Evolutionary conservation across 2,888 invertebrate genomes (phyloP).

Genomic region (Hyppa rectilinea): DNA sequence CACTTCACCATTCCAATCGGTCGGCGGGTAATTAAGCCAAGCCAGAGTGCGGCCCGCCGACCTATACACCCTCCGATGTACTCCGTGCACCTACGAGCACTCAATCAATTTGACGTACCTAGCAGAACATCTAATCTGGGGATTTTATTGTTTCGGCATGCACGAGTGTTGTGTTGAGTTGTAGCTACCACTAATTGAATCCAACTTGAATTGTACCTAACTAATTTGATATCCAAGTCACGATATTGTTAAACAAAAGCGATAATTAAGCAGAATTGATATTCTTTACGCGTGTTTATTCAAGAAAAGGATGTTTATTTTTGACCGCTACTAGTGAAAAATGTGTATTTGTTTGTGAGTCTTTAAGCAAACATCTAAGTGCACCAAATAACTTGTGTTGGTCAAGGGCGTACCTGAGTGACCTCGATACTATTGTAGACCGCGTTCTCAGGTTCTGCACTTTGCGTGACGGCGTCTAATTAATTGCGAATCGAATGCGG

Average conservation of each 20-base stretch:
- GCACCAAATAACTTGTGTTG: slow-evolving; percentile 79
- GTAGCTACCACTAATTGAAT: slow-evolving; percentile 22
- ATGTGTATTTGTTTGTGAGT: slow-evolving; percentile 36
- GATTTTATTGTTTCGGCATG: slow-evolving; percentile 43
- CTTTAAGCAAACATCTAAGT: slow-evolving; percentile 75
- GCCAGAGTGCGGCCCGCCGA: slow-evolving; percentile 76
- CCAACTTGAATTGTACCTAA: slow-evolving; percentile 21
- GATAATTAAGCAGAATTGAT: slow-evolving; percentile 59
- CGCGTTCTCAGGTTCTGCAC: slow-evolving; percentile 74
- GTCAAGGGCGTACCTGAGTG: slow-evolving; percentile 80
- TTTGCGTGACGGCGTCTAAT: slow-evolving; percentile 78
- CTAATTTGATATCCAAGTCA: slow-evolving; percentile 41
- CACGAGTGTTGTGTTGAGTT: slow-evolving; percentile 22
- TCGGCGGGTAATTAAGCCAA: slow-evolving; percentile 84
- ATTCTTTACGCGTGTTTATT: slow-evolving; percentile 61
- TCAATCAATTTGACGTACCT: slow-evolving; percentile 60
- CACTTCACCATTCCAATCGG: slow-evolving; percentile 89
- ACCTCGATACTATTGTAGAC: slow-evolving; percentile 79
- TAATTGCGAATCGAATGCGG: slow-evolving; percentile 64
- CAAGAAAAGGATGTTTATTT: slow-evolving; percentile 55
- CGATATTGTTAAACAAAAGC: slow-evolving; percentile 47
- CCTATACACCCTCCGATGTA: slow-evolving; percentile 73
- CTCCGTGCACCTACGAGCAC: slow-evolving; percentile 62
- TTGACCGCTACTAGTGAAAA: slow-evolving; percentile 32
- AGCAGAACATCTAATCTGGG: slow-evolving; percentile 38